phyloP scores from a whole-genome alignment of 2,888 invertebrate genomes.

The Pinctada fucata region DNA sequence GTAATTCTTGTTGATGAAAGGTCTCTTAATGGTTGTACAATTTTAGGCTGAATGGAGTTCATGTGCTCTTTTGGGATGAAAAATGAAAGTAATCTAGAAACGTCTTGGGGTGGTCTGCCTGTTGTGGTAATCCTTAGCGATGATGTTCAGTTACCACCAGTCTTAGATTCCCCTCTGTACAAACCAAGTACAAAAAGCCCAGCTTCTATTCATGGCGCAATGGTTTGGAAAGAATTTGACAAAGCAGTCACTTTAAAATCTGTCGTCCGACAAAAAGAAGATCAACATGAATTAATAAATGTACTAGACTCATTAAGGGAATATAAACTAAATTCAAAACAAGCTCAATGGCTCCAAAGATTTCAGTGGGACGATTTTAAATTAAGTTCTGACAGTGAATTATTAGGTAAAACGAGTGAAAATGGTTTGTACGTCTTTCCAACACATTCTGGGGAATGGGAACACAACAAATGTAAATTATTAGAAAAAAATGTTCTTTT shows the following conservation, averaged over 20 bases:
- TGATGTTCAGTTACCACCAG: constrained; percentile 49
- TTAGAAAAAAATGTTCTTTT: constrained; percentile 21
- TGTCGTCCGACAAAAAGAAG: constrained; percentile 32
- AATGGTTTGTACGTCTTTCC: constrained; percentile 40
- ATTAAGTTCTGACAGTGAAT: neutral
- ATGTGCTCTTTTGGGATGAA: constrained; percentile 31
- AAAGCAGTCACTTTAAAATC: constrained; percentile 19
- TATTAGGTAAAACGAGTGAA: constrained; percentile 13
- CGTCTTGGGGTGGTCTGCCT: constrained; percentile 46
- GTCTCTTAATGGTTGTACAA: no score
- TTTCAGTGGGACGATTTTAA: constrained; percentile 40
- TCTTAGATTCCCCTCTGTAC: constrained; percentile 46
- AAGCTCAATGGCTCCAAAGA: constrained; percentile 44
- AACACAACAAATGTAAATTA: constrained; percentile 34
- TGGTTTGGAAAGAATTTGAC: constrained; percentile 38
- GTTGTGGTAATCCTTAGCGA: constrained; percentile 52
- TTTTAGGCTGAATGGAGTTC: constrained; percentile 34
- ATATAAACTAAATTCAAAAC: constrained; percentile 27
- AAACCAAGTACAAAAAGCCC: neutral
- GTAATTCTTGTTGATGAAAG: no score
- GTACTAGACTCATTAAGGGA: constrained; percentile 37
- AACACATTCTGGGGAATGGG: constrained; percentile 34
- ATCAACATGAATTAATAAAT: constrained; percentile 23
- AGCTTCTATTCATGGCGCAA: constrained; percentile 5
- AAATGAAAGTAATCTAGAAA: neutral